Base-by-base conservation (phyloP, 2,113 vertebrate species). In the Pseudolaguvia tuberculata region DNA sequence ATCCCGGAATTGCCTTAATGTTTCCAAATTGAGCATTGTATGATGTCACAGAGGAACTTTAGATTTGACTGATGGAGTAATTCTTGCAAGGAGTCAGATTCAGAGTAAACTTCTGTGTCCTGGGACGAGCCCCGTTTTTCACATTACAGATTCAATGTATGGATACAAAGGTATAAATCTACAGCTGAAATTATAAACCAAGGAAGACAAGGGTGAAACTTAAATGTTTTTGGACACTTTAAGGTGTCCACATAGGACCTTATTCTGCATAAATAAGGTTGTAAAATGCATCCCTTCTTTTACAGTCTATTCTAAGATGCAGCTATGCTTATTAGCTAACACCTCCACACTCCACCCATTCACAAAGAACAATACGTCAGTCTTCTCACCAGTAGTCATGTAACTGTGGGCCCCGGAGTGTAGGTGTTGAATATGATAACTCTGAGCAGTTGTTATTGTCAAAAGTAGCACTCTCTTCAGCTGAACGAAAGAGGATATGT, bases 351-450 rank as follows among this genome's bases (percentile, higher is more conserved):
- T 31, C 6, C 59, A 52, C 45, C 48, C 27, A 39, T 72, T 71
- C 53, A 74, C 27, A 20, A 25, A 62, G 76, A 81, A 78, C 73
- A 69, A 72, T 81, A 52, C 48, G 12, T 66, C n/a, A n/a, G n/a
- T 59, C 51, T 39, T 65, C 66, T 74, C 39, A 47, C 20, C 71
- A 39, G 56, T 39, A n/a, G 50, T 78, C 78, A 73, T 50, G 59
- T 57, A 78, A 81, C 73, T 21, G 53, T 52, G 59, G 58, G 71
- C 55, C 20, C 27, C 51, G 27, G 53, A 68, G 72, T 67, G 79
- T 55, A 71, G 61, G 67, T 78, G 79, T 78, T 73, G 51, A 55
- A 70, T 42, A 23, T 73, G 56, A 62, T 47, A 73, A 45, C 50
- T 70, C 15, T 21, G 50, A 73, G 47, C 50, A 62, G 25, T 57